A percentile compares a stretch with the other conserved stretches of the same genome.
Conservation (phyloP, 2,888 invertebrate genomes). For the Monopis laevigella region DNA sequence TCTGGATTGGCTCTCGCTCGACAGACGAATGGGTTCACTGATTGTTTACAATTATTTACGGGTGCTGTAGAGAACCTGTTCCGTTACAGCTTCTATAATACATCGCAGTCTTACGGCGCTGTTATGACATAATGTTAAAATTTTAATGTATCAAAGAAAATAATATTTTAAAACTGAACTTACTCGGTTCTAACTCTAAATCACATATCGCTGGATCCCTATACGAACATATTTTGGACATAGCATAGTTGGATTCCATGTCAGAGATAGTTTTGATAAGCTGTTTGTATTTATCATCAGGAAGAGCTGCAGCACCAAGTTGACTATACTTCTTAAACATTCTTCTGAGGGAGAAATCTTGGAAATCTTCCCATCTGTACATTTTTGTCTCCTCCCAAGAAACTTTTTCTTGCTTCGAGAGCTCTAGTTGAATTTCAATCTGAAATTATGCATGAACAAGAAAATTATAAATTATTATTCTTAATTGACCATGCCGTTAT, state of each 20-base stretch:
- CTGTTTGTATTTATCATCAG: slow-evolving; percentile 71
- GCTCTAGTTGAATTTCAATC: slow-evolving; percentile 47
- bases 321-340: slow-evolving; percentile 80
- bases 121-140: too few relatives aligned
- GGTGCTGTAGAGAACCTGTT: too few relatives aligned
- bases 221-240: slow-evolving; percentile 80
- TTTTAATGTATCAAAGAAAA: too few relatives aligned
- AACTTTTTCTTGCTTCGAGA: slow-evolving; percentile 66
- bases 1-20: too few relatives aligned
- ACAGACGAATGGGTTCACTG: too few relatives aligned
- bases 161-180: too few relatives aligned
- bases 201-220: slow-evolving; percentile 72
- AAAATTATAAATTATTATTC: too few relatives aligned
- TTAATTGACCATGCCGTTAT: too few relatives aligned
- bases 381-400: slow-evolving; percentile 73
- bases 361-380: slow-evolving; percentile 78
- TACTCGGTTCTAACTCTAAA: slow-evolving; percentile 77
- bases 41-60: too few relatives aligned
- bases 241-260: slow-evolving; percentile 82
- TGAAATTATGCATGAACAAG: too few relatives aligned
- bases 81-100: too few relatives aligned
- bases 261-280: slow-evolving; percentile 71
- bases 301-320: slow-evolving; percentile 77
- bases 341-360: slow-evolving; percentile 73
- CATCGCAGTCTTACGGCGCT: too few relatives aligned